Percentiles rank a stretch among this genome's conserved stretches.
Conservation (phyloP, 2,888 invertebrate species). For the Synergus itoensis region DNA sequence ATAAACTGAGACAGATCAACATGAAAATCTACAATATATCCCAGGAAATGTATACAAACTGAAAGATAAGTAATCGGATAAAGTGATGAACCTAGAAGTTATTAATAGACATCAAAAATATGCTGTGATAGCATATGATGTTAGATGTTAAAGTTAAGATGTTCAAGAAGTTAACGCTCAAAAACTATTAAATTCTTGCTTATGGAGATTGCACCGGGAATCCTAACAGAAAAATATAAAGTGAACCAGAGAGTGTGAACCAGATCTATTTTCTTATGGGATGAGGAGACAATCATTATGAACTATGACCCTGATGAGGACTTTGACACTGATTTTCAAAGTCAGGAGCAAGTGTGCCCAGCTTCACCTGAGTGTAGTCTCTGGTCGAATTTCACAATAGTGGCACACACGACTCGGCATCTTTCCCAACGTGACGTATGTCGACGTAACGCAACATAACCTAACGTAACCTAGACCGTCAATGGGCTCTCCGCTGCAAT, state of each 20-base stretch:
- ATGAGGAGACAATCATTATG: background rate
- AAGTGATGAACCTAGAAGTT: background rate
- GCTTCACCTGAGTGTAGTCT: slow-evolving; percentile 21
- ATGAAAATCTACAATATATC: background rate
- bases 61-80: background rate
- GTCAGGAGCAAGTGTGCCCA: slow-evolving; percentile 14
- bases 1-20: background rate
- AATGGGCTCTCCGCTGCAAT: slow-evolving; percentile 27
- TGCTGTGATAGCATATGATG: too few species aligned
- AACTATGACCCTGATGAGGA: slow-evolving; percentile 1
- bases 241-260: too few species aligned
- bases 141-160: too few species aligned
- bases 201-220: too few species aligned
- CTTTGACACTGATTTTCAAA: slow-evolving; percentile 17
- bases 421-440: slow-evolving; percentile 37
- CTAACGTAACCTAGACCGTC: slow-evolving; percentile 41
- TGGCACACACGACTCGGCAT: slow-evolving; percentile 28
- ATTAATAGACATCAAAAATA: background rate
- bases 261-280: too few species aligned
- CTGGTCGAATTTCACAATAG: slow-evolving; percentile 30
- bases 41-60: background rate
- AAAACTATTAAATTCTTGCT: background rate
- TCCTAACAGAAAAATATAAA: too few species aligned
- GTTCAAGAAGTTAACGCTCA: too few species aligned
- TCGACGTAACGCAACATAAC: slow-evolving; percentile 34